Evolutionary conservation across 2,888 invertebrate genomes (phyloP).

Genomic region (Nomada flava): DNA sequence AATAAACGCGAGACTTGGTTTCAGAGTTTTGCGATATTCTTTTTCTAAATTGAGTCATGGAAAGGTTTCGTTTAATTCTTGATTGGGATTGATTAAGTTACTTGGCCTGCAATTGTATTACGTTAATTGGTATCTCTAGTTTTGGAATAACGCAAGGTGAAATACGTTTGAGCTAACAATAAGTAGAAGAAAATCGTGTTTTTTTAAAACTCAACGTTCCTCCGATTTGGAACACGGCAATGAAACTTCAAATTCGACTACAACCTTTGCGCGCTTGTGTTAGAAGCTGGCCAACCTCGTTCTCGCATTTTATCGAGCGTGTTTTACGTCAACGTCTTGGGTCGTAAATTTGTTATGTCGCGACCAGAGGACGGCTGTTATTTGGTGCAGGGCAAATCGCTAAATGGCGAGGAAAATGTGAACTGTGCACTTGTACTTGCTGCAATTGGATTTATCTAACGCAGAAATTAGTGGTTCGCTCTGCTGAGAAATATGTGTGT

Average conservation of each 20-base stretch:
- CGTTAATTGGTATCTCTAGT: too few relatives aligned
- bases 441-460: slow-evolving; percentile 6
- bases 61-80: not conserved
- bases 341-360: slow-evolving; percentile 22
- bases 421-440: not conserved
- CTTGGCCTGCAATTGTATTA: not conserved
- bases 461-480: not conserved
- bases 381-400: slow-evolving; percentile 4
- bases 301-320: slow-evolving; percentile 2
- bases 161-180: not conserved
- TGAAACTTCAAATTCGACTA: too few relatives aligned
- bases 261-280: too few relatives aligned
- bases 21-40: too few relatives aligned
- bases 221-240: not conserved
- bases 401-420: slow-evolving; percentile 16
- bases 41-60: too few relatives aligned
- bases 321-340: slow-evolving; percentile 17
- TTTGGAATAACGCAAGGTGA: too few relatives aligned
- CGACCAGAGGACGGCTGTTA: slow-evolving; percentile 30
- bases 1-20: too few relatives aligned
- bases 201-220: not conserved
- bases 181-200: too few relatives aligned
- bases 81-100: not conserved
- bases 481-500: too few relatives aligned
- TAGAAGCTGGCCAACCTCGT: slow-evolving; percentile 1